Base-by-base conservation (phyloP, 1,140 invertebrate species). In the Andrena cerasifolii region DNA sequence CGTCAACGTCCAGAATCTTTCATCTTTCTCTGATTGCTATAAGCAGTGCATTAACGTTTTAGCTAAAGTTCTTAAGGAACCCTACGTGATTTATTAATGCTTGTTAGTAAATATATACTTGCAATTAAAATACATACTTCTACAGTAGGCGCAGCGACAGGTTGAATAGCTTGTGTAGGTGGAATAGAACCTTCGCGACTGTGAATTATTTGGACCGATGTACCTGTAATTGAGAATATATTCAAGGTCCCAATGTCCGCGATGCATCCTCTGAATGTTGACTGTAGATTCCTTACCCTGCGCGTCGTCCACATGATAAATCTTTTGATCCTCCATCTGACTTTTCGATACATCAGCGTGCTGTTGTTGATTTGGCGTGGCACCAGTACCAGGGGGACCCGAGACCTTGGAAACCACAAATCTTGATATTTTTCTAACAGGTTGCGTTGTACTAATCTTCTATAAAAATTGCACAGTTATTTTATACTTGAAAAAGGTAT, bases 331-430 rank as follows among this genome's bases (percentile, higher is more conserved):
- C 43, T 86, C 83, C 62, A 73, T 33, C 43, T 85, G 80, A 61
- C 47, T 74, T 45, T 82, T 84, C 18, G 62, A 49, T 43, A 54
- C 26, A 21, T 84, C 77, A 18, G 67, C 61, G 40, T 77, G 65
- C 43, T 86, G 73, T 53, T 87, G 87, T 67, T 90, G 87, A 80
- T 84, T 85, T 26, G 74, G 65, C 21, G 47, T 26, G 78, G 49
- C 47, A 77, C 45, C 47, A 65, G 73, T 83, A 47, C 16, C 58
- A 40, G 91, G 90, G 51, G 92, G 91, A 70, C 91, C 92, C 73
- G 90, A 87, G 73, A 93, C 93, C 87, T 93, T 92, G 28, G 93
- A 93, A 75, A 94, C 93, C 89, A 93, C 91, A 75, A 94, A 94
- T 81, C 93, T 89, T 36, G 93, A 94, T 82, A 93, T 91, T 88